Evolutionary conservation across 2,113 vertebrate species (phyloP).

Genomic region (Sapajus apella): DNA sequence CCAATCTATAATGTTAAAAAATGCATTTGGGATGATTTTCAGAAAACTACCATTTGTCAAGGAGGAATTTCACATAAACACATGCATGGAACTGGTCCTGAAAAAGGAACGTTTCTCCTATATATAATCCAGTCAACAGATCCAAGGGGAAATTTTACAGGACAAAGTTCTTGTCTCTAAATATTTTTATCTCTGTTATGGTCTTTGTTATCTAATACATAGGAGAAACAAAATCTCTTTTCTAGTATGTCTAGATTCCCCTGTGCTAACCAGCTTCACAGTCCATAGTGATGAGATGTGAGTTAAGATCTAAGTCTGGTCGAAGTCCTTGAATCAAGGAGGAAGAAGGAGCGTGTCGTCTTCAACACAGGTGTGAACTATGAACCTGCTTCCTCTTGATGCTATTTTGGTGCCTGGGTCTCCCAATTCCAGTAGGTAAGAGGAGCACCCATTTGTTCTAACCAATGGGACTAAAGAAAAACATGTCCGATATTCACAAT

Average conservation of each 20-base stretch:
- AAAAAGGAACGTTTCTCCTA: background rate
- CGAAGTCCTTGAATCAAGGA: background rate
- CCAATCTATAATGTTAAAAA: background rate
- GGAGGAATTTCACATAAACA: background rate
- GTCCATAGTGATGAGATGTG: background rate
- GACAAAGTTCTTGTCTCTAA: slow-evolving; percentile 16
- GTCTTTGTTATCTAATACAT: slow-evolving; percentile 7
- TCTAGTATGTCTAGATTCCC: background rate
- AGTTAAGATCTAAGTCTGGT: background rate
- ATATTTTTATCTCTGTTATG: background rate
- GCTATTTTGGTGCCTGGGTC: background rate
- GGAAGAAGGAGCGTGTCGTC: background rate
- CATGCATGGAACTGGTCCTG: background rate
- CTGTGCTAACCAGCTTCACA: background rate
- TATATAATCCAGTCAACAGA: background rate
- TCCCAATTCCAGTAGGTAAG: background rate
- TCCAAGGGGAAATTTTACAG: background rate
- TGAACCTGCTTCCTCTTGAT: background rate
- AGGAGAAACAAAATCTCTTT: slow-evolving; percentile 7
- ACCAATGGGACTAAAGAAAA: background rate
- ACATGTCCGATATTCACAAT: background rate
- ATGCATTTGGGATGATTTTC: background rate
- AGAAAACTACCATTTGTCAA: background rate
- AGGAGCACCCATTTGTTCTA: background rate
- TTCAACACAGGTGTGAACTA: background rate